Evolutionary conservation across 2,888 invertebrate genomes (phyloP).

Genomic region (Nesidiocoris tenuis): DNA sequence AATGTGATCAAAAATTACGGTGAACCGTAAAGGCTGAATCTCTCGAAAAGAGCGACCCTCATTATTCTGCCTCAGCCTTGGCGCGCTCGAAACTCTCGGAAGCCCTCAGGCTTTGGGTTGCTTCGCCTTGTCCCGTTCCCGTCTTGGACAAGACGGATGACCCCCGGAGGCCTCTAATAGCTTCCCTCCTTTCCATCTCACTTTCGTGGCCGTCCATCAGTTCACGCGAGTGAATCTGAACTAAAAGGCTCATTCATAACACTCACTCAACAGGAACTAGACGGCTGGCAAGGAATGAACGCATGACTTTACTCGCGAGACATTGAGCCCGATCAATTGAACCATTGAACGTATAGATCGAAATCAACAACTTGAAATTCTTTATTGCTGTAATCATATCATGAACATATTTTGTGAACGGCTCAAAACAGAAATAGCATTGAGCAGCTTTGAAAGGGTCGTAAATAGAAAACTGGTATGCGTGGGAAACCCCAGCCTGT

Average conservation of each 20-base stretch:
- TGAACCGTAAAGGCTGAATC: background rate
- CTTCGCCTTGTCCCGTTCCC: background rate
- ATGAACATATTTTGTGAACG: too few species aligned
- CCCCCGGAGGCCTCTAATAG: slow-evolving; percentile 28
- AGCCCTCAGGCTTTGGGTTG: background rate
- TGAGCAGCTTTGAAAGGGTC: too few species aligned
- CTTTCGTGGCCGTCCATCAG: slow-evolving; percentile 25
- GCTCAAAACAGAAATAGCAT: too few species aligned
- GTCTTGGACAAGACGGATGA: slow-evolving; percentile 24
- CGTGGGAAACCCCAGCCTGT: too few species aligned
- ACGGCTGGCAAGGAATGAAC: background rate
- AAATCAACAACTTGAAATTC: too few species aligned
- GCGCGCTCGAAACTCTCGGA: background rate
- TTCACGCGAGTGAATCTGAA: background rate
- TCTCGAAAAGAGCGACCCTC: background rate
- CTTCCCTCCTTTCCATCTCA: slow-evolving; percentile 31
- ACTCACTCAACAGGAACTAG: background rate
- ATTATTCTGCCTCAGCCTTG: background rate
- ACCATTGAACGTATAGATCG: too few species aligned
- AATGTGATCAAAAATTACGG: background rate
- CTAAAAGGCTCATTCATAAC: background rate
- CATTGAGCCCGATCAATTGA: too few species aligned
- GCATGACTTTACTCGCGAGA: background rate
- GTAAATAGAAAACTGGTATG: too few species aligned
- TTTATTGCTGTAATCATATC: too few species aligned